Conservation (phyloP, 2,888 invertebrate genomes). For the Lithophane semibrunnea region DNA sequence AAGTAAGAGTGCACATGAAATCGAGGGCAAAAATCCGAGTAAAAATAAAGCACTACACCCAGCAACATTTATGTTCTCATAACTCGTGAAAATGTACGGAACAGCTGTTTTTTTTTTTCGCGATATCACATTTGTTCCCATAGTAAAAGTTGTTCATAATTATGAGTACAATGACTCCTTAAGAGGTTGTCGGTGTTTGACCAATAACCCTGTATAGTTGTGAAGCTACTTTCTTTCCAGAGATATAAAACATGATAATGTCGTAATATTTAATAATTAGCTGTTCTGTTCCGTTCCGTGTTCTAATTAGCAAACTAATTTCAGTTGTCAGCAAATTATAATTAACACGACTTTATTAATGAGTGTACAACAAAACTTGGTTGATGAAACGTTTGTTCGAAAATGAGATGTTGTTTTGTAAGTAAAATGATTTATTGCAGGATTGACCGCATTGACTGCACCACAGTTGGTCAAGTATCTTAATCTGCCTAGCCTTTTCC, state of each 20-base stretch:
- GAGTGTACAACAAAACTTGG: neutral
- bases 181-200: no score
- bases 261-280: constrained; percentile 31
- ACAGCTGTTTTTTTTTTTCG: no score
- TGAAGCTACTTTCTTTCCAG: constrained; percentile 18
- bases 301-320: constrained; percentile 39
- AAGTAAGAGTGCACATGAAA: neutral
- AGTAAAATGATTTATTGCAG: neutral
- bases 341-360: constrained; percentile 35
- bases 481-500: neutral
- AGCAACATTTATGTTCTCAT: no score
- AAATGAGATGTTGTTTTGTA: constrained; percentile 1
- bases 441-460: neutral
- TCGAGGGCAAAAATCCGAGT: no score
- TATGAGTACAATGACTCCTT: no score
- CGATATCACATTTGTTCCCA: no score
- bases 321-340: constrained; percentile 40
- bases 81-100: no score
- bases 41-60: neutral
- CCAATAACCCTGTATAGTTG: no score
- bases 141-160: no score
- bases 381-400: neutral
- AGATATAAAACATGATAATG: constrained; percentile 23
- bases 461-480: no score
- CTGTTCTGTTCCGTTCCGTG: constrained; percentile 18